These are phyloP conservation scores for Crotalus tigris DNA, from an alignment of 2,113 vertebrate species.

Conservation along the genomic window DNA sequence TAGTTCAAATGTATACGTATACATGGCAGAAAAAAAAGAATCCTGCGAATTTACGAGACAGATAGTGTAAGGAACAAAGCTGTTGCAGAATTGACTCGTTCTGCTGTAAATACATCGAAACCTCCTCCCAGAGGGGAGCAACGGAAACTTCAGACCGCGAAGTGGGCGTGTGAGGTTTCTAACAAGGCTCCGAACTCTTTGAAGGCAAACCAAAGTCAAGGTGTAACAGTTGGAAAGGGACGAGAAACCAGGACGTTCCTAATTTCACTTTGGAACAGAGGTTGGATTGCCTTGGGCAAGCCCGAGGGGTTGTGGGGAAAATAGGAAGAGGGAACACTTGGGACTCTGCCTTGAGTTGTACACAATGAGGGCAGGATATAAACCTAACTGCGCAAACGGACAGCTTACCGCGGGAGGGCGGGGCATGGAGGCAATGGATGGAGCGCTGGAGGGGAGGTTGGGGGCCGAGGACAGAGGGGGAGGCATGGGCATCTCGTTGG, in stretches of 20 bases:
- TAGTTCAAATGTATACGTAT: too few relatives aligned
- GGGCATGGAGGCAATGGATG: slow-evolving; percentile 73
- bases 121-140: too few relatives aligned
- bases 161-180: too few relatives aligned
- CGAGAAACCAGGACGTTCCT: neutral
- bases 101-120: too few relatives aligned
- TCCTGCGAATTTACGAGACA: too few relatives aligned
- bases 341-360: too few relatives aligned
- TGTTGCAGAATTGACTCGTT: too few relatives aligned
- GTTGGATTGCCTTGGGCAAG: neutral
- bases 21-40: too few relatives aligned
- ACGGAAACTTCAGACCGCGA: too few relatives aligned
- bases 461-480: slow-evolving; percentile 67
- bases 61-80: too few relatives aligned
- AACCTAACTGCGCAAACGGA: neutral
- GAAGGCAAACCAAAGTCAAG: neutral
- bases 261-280: neutral
- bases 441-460: slow-evolving; percentile 78
- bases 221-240: fast-evolving
- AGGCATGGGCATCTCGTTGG: slow-evolving; percentile 80
- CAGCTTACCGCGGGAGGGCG: slow-evolving; percentile 73
- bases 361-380: neutral
- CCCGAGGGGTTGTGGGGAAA: neutral
- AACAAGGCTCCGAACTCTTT: too few relatives aligned
- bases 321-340: neutral